Base-by-base conservation (phyloP, 2,888 invertebrate species). In the Micoletzkya japonica region DNA sequence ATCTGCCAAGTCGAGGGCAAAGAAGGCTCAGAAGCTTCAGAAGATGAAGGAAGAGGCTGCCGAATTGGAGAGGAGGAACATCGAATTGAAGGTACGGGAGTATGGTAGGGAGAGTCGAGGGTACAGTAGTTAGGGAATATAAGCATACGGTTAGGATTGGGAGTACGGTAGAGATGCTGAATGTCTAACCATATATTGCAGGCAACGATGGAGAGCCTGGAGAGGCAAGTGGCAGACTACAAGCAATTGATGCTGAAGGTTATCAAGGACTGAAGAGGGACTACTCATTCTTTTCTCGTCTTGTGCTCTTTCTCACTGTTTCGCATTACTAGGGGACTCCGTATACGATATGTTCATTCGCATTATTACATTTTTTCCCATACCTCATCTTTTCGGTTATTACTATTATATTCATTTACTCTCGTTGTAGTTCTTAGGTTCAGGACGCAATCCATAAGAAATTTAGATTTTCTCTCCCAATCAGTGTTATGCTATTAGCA, bases 1-100 rank as follows among this genome's bases (percentile, higher is more conserved):
- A 2, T 63, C 63, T 20, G 63, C 63, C 10, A 44, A 50, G 2
- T 66, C 54, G 20, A 36, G 64, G 2, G 54, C 54, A 1, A 66
- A 66, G 64, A 66, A 37, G 30, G 54, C 64, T n/a, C 54, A 66
- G 34, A 6, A 17, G 10, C 34, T 66, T 28, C 34, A 54, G 20
- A 54, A 52, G 54, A 66, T 66, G 64, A 66, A 66, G 54, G 64
- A 26, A 6, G 64, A 66, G n/a, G 64, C 64, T 20, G 54, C 37
- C 4, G 54, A 37, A 30, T 32, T 66, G 24, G 64, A 66, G 20
- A 66, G 37, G 64, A 66, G 39, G 37, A 66, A 66, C 32, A 66
- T 66, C n/a, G 64, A 52, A 28, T 54, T 66, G 44, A 66, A 66
- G 64, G 64, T 66, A 54, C 50, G 63, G 63, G 44, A 50, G 39